Percentiles rank a stretch among this genome's conserved stretches.
Evolutionary conservation across 1,140 invertebrate genomes (phyloP).

Genomic region (Drosophila erecta): DNA sequence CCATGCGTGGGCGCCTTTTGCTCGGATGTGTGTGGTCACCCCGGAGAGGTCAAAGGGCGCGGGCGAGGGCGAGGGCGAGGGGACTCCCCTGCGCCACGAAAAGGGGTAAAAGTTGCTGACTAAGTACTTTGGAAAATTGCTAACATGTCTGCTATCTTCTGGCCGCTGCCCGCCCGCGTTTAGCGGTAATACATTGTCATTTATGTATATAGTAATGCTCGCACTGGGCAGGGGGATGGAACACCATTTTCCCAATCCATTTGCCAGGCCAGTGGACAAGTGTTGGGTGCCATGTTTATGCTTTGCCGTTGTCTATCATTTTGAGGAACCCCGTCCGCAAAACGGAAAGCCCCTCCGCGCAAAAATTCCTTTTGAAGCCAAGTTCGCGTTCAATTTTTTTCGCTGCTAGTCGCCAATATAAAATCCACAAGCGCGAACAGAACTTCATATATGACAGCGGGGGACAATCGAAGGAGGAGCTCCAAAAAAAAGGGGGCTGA

Average conservation of each 20-base stretch:
- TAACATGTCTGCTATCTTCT: slow-evolving; percentile 58
- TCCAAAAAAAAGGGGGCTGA: not conserved
- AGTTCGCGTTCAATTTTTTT: slow-evolving; percentile 48
- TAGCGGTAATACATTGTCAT: slow-evolving; percentile 73
- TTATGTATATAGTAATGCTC: slow-evolving; percentile 28
- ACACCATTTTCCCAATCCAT: slow-evolving; percentile 33
- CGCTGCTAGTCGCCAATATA: slow-evolving; percentile 57
- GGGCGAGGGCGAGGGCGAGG: not conserved
- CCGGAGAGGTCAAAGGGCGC: slow-evolving; percentile 23
- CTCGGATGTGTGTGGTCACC: slow-evolving; percentile 59
- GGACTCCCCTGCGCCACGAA: not conserved
- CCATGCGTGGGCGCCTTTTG: slow-evolving; percentile 66
- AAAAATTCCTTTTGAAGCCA: slow-evolving; percentile 70
- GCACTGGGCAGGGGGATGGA: not conserved
- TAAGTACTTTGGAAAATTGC: slow-evolving; percentile 82
- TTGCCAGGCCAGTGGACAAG: slow-evolving; percentile 60
- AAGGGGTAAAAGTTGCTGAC: slow-evolving; percentile 78
- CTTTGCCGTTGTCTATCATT: slow-evolving; percentile 48
- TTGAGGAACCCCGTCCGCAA: not conserved
- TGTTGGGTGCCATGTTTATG: slow-evolving; percentile 78
- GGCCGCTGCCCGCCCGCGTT: slow-evolving; percentile 61
- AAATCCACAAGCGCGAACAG: slow-evolving; percentile 74
- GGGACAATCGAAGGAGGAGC: slow-evolving; percentile 39
- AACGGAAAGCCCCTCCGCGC: not conserved
- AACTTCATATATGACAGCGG: slow-evolving; percentile 79